Conservation (phyloP, 2,113 vertebrate genomes). For the Eurystomus gularis region DNA sequence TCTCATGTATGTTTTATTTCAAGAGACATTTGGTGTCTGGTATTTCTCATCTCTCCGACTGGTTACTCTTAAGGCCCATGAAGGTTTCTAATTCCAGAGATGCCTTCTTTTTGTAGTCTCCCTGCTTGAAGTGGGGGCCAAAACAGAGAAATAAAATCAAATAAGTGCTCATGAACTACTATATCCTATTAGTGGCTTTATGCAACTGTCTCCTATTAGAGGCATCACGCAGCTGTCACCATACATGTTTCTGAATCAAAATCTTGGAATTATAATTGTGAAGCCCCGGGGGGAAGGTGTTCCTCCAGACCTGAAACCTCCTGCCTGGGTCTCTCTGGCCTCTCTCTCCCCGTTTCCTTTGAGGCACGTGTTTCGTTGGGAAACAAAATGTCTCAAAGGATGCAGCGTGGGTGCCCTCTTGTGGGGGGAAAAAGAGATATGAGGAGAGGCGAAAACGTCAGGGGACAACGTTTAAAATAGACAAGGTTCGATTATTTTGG, state of each 20-base stretch:
- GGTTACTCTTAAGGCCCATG: background rate
- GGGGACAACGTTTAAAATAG: background rate
- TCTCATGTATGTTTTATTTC: constrained; percentile 28
- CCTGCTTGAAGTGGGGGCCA: background rate
- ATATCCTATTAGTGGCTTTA: constrained; percentile 13
- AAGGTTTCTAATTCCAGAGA: constrained; percentile 16
- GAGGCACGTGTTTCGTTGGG: background rate
- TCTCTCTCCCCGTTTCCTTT: constrained; percentile 15
- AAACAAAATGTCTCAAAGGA: constrained; percentile 10
- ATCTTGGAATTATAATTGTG: constrained; percentile 25
- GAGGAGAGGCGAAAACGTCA: background rate
- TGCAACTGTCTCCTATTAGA: background rate
- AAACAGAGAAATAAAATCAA: constrained; percentile 8
- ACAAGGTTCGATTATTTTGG: background rate
- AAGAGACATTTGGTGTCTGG: constrained; percentile 8
- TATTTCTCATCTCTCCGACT: background rate
- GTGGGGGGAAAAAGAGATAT: constrained; percentile 19
- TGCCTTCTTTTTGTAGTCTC: background rate
- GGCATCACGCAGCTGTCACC: constrained; percentile 14
- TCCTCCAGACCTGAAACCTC: background rate
- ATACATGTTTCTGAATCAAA: constrained; percentile 31
- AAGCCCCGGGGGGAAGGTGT: background rate
- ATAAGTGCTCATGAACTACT: background rate
- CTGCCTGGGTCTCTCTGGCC: background rate
- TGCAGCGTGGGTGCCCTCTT: constrained; percentile 73